Conservation (phyloP, 2,888 invertebrate genomes). For the Steinernema scapterisci region DNA sequence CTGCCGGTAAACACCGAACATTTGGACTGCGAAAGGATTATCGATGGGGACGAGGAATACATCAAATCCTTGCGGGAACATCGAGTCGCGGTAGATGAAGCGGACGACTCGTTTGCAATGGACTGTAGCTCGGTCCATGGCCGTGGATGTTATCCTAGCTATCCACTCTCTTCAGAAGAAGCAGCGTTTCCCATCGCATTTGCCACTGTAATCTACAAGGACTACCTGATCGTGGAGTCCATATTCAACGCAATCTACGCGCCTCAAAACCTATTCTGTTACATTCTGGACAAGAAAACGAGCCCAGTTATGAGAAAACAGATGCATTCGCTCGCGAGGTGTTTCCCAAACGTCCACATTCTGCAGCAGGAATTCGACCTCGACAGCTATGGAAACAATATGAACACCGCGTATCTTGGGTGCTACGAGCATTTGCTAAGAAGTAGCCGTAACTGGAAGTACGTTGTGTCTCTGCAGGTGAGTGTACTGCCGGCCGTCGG, state of each 20-base stretch:
- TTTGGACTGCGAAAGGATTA: neutral
- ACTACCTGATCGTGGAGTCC: neutral
- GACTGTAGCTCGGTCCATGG: neutral
- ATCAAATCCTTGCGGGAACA: neutral
- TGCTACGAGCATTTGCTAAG: slow-evolving; percentile 3
- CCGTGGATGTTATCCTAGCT: neutral
- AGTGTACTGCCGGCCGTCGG: neutral
- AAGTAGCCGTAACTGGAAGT: neutral
- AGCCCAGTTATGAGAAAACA: neutral
- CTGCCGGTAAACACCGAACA: neutral
- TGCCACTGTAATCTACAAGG: slow-evolving; percentile 1
- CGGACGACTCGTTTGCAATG: neutral
- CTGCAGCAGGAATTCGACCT: neutral
- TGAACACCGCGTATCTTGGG: neutral
- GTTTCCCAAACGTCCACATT: slow-evolving; percentile 24
- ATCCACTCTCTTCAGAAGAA: slow-evolving; percentile 13
- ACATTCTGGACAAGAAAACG: neutral
- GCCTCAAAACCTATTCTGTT: neutral
- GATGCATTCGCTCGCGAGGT: neutral
- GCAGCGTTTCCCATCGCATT: neutral
- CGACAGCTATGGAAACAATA: slow-evolving; percentile 7
- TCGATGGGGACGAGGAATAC: neutral
- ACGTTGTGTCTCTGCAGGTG: slow-evolving; percentile 7
- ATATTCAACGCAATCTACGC: neutral
- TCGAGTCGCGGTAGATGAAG: neutral